These are phyloP conservation scores for Sparidentex hasta DNA, from an alignment of 2,797 vertebrate species.

Conservation along the genomic window DNA sequence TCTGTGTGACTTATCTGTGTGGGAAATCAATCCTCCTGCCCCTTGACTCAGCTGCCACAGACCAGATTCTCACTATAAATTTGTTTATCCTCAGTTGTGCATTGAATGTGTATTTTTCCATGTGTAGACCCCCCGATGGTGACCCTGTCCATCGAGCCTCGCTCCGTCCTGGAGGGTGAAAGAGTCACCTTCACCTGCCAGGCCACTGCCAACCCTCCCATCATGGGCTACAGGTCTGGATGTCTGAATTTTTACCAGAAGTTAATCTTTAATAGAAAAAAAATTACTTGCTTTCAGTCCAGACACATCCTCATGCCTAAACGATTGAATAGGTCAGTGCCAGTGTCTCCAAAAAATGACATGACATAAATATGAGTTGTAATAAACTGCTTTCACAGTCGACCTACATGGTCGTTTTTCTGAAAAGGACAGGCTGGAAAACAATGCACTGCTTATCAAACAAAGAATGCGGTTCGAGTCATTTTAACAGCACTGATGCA, in stretches of 20 bases:
- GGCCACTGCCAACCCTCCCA: constrained; percentile 94
- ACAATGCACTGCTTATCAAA: background rate
- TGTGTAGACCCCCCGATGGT: constrained; percentile 92
- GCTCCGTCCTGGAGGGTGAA: constrained; percentile 95
- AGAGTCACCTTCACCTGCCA: constrained; percentile 94
- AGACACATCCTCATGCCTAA: too few species aligned
- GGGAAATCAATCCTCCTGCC: constrained; percentile 19
- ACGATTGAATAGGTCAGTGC: too few species aligned
- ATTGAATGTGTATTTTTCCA: background rate
- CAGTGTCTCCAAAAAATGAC: too few species aligned
- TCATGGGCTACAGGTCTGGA: constrained; percentile 93
- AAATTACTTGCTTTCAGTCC: too few species aligned
- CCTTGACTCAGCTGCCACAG: background rate
- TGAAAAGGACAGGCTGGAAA: too few species aligned
- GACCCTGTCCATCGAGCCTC: constrained; percentile 94
- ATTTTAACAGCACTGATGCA: background rate
- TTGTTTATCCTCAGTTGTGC: background rate
- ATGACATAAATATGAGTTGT: too few species aligned
- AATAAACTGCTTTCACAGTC: too few species aligned
- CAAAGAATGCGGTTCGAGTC: background rate
- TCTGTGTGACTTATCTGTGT: constrained; percentile 24
- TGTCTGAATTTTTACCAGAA: background rate
- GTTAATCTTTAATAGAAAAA: background rate
- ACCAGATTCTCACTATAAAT: background rate
- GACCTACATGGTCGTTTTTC: too few species aligned